Evolutionary conservation across 2,888 invertebrate genomes (phyloP).

Genomic region (Pseudococcus longispinus): DNA sequence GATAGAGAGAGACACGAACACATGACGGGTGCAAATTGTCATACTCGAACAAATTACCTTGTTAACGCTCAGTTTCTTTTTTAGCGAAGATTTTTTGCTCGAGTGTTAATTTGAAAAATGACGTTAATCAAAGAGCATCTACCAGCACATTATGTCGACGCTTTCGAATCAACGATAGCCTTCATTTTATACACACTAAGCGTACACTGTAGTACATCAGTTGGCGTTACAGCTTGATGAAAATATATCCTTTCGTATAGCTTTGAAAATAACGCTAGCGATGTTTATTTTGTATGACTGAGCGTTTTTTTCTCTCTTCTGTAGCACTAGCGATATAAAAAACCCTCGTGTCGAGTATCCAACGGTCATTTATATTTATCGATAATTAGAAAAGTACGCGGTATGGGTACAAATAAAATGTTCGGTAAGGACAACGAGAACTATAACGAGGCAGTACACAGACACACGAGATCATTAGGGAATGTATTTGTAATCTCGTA

Average conservation of each 20-base stretch:
- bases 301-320: background rate
- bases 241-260: slow-evolving; percentile 12
- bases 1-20: background rate
- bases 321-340: background rate
- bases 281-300: background rate
- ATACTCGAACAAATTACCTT: slow-evolving; percentile 6
- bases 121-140: slow-evolving; percentile 16
- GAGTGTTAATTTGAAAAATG: slow-evolving; percentile 28
- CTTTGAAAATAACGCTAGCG: background rate
- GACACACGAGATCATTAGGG: background rate
- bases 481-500: background rate
- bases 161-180: background rate
- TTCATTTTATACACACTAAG: background rate
- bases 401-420: background rate
- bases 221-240: background rate
- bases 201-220: background rate
- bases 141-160: slow-evolving; percentile 16
- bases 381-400: slow-evolving; percentile 28
- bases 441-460: background rate
- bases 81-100: background rate
- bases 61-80: slow-evolving; percentile 16
- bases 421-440: background rate
- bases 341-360: background rate
- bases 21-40: slow-evolving; percentile 16
- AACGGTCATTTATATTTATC: slow-evolving; percentile 24